These are phyloP conservation scores for Gobiocypris rarus DNA, from an alignment of 2,113 vertebrate genomes.

Conservation along the genomic window DNA sequence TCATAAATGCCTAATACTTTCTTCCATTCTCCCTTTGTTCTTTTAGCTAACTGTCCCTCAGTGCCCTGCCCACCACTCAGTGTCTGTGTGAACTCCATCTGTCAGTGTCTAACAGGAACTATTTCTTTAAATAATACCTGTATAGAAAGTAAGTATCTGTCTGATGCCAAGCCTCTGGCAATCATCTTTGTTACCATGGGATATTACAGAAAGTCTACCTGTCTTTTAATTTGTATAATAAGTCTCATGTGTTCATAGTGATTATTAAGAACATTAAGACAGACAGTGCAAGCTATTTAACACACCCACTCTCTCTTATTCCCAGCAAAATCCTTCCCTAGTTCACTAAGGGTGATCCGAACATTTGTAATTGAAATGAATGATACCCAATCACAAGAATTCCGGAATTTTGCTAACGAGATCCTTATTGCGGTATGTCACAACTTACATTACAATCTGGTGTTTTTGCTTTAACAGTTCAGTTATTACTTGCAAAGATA, in stretches of 20 bases:
- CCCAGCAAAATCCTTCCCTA: slow-evolving; percentile 74
- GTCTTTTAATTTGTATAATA: not conserved
- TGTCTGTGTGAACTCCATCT: slow-evolving; percentile 65
- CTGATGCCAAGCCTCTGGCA: not conserved
- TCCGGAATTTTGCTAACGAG: slow-evolving; percentile 20
- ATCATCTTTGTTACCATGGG: not conserved
- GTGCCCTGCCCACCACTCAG: slow-evolving; percentile 64
- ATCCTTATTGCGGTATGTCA: slow-evolving; percentile 67
- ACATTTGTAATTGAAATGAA: slow-evolving; percentile 62
- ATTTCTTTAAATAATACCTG: slow-evolving; percentile 60
- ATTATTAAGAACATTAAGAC: not conserved
- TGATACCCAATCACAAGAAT: slow-evolving; percentile 62
- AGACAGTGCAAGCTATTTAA: not conserved
- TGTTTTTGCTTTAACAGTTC: not conserved
- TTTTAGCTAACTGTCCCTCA: slow-evolving; percentile 66
- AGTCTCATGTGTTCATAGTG: not conserved
- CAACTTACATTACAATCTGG: not conserved
- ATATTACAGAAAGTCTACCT: not conserved
- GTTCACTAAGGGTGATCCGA: slow-evolving; percentile 63
- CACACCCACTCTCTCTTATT: not conserved
- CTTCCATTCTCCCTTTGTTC: not conserved
- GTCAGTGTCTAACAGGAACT: slow-evolving; percentile 73
- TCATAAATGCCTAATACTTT: not conserved
- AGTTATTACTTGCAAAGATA: not conserved
- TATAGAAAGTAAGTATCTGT: slow-evolving; percentile 61